Conservation (phyloP, 1,140 invertebrate genomes). For the Macrosteles quadrilineatus region DNA sequence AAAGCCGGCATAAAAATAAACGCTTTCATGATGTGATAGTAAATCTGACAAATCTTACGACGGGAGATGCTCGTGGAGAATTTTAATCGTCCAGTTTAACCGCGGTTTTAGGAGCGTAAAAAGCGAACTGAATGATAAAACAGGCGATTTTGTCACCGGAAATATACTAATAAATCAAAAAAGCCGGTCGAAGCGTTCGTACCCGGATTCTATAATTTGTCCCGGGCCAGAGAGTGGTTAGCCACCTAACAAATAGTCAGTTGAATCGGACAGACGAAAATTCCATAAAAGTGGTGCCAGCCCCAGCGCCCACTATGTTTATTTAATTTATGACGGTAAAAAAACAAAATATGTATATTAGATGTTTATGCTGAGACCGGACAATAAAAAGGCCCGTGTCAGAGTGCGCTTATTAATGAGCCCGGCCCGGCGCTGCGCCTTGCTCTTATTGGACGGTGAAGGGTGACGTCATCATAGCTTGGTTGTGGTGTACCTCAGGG, state of each 20-base stretch:
- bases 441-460: constrained; percentile 15
- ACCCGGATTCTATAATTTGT: constrained; percentile 16
- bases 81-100: neutral
- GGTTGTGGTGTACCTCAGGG: neutral
- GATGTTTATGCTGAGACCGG: constrained; percentile 20
- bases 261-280: constrained; percentile 20
- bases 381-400: constrained; percentile 12
- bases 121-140: neutral
- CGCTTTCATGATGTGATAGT: neutral
- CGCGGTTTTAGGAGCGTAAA: neutral
- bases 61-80: neutral
- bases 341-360: constrained; percentile 27
- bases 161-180: constrained; percentile 8
- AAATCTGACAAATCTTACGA: constrained; percentile 3
- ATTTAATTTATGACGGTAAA: constrained; percentile 26
- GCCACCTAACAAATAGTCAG: constrained; percentile 11
- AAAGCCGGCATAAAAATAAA: neutral
- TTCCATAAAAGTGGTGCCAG: constrained; percentile 25
- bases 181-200: neutral
- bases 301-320: constrained; percentile 22
- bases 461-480: constrained; percentile 9
- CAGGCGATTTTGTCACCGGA: constrained; percentile 14
- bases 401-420: constrained; percentile 24
- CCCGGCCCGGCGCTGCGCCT: constrained; percentile 5
- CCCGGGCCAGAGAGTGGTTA: neutral